Evolutionary conservation across 2,797 vertebrate genomes (phyloP), one percentile per base, ranked within the genome.

Genomic region (Heliangelus exortis): DNA sequence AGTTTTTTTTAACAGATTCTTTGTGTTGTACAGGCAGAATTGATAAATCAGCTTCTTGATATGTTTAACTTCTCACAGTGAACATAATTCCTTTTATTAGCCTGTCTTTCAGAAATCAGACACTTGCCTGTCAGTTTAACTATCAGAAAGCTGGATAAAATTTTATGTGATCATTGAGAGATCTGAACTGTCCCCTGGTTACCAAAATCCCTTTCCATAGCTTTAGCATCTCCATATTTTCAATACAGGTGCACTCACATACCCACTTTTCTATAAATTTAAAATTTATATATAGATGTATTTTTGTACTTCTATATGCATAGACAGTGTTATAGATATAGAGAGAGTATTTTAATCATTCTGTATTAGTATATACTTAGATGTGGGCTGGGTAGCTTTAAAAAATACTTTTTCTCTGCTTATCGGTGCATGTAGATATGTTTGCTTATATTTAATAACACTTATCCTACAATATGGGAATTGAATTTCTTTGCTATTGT

Each of bases 401-500:
- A 75, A 80, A 90, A 4, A 8, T 54, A 9, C 6, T 88, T 28
- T 87, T 89, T 41, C 26, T 36, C 0, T 23, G 5, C 29, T 75
- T 78, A 43, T 68, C 47, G 6, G 25, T 69, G 5, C 7, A 41
- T 17, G 10, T 48, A 47, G 11, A 20, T 77, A 22, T 13, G 21
- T 63, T 11, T 58, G 39, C 28, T 69, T 39, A 39, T 51, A 28
- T 36, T 45, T 36, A 54, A 31, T 55, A 67, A 19, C 22, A 3
- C 0, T 1, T 43, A 15, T 74, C 36, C 41, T 33, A 12, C 9
- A 53, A 41, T 11, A 11, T 7, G 15, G 13, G 18, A 71, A 41
- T 57, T 0, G 1, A 31, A 15, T 58, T 10, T 54, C 12, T 29
- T 84, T 79, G 29, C 22, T 61, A 33, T 6, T 50, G 25, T 18